phyloP scores from a whole-genome alignment of 1,140 invertebrate species.

The Penaeus indicus region DNA sequence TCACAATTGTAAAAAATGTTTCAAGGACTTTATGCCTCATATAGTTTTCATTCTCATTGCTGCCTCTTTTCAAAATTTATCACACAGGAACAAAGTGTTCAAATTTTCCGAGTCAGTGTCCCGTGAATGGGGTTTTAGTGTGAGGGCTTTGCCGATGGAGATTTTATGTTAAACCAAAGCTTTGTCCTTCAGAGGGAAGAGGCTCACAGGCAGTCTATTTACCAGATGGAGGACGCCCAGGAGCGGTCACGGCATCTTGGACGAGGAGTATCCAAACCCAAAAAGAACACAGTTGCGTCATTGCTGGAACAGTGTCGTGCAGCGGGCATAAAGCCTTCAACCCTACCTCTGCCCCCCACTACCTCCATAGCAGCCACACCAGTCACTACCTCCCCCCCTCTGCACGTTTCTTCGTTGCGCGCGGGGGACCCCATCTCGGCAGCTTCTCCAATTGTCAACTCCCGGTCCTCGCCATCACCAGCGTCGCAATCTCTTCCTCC shows the following conservation, averaged over 20 bases:
- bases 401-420: constrained; percentile 18
- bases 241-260: constrained; percentile 78
- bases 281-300: constrained; percentile 92
- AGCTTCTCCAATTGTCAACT: constrained; percentile 39
- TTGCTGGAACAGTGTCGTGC: constrained; percentile 76
- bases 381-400: constrained; percentile 55
- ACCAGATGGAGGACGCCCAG: constrained; percentile 64
- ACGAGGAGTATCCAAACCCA: constrained; percentile 86
- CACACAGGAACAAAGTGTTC: too few species aligned
- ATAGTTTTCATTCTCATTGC: too few species aligned
- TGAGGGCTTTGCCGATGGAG: not conserved
- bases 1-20: too few species aligned
- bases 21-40: too few species aligned
- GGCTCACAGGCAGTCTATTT: constrained; percentile 70
- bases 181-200: constrained; percentile 78
- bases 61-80: too few species aligned
- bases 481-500: constrained; percentile 49
- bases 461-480: constrained; percentile 40
- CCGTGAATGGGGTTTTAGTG: not conserved
- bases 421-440: constrained; percentile 33
- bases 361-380: constrained; percentile 56
- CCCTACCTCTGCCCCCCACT: constrained; percentile 63
- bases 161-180: constrained; percentile 5
- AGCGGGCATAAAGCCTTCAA: constrained; percentile 64
- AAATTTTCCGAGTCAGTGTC: too few species aligned